phyloP scores from a whole-genome alignment of 2,113 vertebrate genomes.

The Ornithorhynchus anatinus region DNA sequence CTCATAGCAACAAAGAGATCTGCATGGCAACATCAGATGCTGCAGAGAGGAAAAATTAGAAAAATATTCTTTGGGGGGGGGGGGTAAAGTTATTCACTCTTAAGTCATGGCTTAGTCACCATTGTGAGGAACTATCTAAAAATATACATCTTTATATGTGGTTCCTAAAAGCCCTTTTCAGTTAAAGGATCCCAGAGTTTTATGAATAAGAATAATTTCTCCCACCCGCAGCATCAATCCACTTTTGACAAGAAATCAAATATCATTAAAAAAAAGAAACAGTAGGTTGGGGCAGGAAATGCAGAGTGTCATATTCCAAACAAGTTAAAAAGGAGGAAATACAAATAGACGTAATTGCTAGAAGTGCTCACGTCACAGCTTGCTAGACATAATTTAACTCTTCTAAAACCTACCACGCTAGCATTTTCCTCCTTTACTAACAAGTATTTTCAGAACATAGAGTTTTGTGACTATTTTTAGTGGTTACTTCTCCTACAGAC shows the following conservation, averaged over 20 bases:
- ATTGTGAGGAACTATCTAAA: conserved; percentile 6
- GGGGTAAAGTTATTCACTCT: conserved; percentile 52
- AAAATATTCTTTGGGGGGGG: conserved; percentile 39
- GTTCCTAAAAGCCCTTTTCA: conserved; percentile 2
- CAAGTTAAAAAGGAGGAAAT: background rate
- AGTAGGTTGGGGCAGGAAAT: background rate
- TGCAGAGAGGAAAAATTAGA: conserved; percentile 38
- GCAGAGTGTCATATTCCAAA: background rate
- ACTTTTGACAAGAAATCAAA: background rate
- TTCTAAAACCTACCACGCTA: too few species aligned
- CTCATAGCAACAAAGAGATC: conserved; percentile 50
- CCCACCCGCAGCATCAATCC: background rate
- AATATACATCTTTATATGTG: conserved; percentile 22
- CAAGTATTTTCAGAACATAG: too few species aligned
- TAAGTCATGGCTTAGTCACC: conserved; percentile 55
- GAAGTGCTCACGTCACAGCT: too few species aligned
- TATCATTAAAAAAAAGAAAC: background rate
- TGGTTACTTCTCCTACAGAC: too few species aligned
- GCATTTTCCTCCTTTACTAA: too few species aligned
- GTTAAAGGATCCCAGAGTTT: background rate
- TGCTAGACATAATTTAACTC: too few species aligned
- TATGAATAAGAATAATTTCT: background rate
- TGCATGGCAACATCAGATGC: conserved; percentile 56
- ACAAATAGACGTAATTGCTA: background rate
- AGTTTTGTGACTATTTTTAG: too few species aligned